Percentiles rank a stretch among this genome's conserved stretches.
Conservation (phyloP, 2,888 invertebrate species). For the Podabrus alpinus region DNA sequence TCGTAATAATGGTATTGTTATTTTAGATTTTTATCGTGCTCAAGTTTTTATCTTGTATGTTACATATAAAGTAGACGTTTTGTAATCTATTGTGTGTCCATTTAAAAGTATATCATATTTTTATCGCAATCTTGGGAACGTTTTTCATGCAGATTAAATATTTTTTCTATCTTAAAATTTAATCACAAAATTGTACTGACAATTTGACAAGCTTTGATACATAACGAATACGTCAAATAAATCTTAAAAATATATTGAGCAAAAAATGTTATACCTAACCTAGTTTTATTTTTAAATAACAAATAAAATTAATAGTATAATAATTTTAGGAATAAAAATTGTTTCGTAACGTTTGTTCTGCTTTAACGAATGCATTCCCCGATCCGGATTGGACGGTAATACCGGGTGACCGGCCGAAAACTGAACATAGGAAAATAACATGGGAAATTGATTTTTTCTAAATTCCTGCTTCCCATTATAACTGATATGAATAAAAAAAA, state of each 20-base stretch:
- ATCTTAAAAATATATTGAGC: neutral
- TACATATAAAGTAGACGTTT: slow-evolving; percentile 11
- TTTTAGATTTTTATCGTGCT: slow-evolving; percentile 26
- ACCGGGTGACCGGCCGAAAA: too few species aligned
- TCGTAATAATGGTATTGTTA: slow-evolving; percentile 28
- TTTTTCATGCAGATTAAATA: slow-evolving; percentile 8
- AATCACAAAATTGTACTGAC: neutral
- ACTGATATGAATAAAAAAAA: too few species aligned
- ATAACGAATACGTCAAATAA: neutral
- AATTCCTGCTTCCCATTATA: too few species aligned
- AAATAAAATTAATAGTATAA: too few species aligned
- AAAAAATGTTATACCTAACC: neutral
- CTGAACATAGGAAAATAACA: too few species aligned
- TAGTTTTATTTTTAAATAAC: too few species aligned
- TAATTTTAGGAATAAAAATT: too few species aligned
- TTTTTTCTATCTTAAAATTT: neutral
- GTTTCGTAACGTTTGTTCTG: too few species aligned
- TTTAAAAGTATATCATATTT: neutral
- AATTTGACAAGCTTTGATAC: neutral
- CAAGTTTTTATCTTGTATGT: slow-evolving; percentile 16
- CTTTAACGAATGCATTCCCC: too few species aligned
- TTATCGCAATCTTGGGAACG: slow-evolving; percentile 3
- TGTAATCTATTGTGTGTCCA: slow-evolving; percentile 18
- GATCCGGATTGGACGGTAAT: too few species aligned
- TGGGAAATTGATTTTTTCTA: too few species aligned